Base-by-base conservation (phyloP, 2,888 invertebrate genomes). In the Drosophila testacea region DNA sequence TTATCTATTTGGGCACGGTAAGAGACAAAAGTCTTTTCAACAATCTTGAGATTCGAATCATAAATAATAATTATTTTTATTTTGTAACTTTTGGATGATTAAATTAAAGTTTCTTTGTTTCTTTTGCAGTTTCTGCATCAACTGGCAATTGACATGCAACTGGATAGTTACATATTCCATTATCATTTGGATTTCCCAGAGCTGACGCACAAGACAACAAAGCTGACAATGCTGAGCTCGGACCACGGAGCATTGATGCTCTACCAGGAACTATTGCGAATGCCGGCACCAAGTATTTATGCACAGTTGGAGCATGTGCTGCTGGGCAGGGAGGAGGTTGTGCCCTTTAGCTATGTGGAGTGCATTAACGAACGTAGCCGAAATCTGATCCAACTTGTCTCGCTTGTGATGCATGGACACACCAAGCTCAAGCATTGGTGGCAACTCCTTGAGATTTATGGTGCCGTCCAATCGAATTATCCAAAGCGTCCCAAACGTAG, bases 171-270 rank as follows among this genome's bases (percentile, higher is more conserved):
- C 83, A 94, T 95, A 1, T 94, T 96, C 78, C 96, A 97, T 91
- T 98, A 98, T 91, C 96, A 96, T 94, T 93, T 96, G 74, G 98
- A 98, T 93, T 97, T 95, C 88, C 98, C 98, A 0, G 94, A 95
- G 79, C 93, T 96, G 39, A 80, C 83, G 10, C 88, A 91, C n/a
- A 83, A 84, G 32, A 83, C 82, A 0, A 63, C 76, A 0, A 90
- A 83, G 55, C 69, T 83, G 13, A 88, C 85, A 0, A 70, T 87
- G 59, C 83, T 92, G 47, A 93, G 93, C 0, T 93, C 94, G 2
- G 92, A 91, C 0, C 94, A 95, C 73, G 91, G 95, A 41, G 94
- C 94, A 60, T 94, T 94, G 85, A 92, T 96, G 76, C 91, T 92
- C 1, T 92, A 94, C 65, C 96, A 96, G 57, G 87, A 92, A 55